phyloP scores from a whole-genome alignment of 2,113 vertebrate species.

The Arenaria interpres region DNA sequence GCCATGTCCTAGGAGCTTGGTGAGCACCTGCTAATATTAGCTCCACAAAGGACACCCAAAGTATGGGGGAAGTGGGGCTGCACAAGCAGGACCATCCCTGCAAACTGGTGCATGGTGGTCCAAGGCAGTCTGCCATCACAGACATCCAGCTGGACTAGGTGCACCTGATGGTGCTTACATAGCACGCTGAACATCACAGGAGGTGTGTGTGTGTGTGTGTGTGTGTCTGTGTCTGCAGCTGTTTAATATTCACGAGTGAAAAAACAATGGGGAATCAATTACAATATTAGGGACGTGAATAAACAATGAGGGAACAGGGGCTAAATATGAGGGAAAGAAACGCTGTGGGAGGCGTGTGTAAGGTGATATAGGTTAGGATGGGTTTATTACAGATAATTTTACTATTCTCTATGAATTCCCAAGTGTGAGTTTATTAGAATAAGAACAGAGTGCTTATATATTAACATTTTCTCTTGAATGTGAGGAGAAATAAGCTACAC shows the following conservation, averaged over 20 bases:
- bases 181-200: accelerated
- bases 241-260: not conserved
- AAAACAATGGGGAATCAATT: not conserved
- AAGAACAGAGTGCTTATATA: not conserved
- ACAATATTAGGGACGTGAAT: not conserved
- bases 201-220: no score
- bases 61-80: not conserved
- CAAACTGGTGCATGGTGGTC: not conserved
- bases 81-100: not conserved
- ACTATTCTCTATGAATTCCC: not conserved
- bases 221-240: not conserved
- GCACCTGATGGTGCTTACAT: not conserved
- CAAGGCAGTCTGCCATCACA: not conserved
- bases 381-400: not conserved
- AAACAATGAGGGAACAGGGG: not conserved
- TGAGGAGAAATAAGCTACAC: not conserved
- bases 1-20: not conserved
- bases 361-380: not conserved
- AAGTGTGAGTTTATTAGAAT: not conserved
- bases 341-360: not conserved
- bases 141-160: not conserved
- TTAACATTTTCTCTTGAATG: not conserved
- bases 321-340: not conserved
- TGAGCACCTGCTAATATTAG: not conserved
- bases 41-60: not conserved